Base-by-base conservation (phyloP, 2,888 invertebrate species). In the Strigamia crassipes region DNA sequence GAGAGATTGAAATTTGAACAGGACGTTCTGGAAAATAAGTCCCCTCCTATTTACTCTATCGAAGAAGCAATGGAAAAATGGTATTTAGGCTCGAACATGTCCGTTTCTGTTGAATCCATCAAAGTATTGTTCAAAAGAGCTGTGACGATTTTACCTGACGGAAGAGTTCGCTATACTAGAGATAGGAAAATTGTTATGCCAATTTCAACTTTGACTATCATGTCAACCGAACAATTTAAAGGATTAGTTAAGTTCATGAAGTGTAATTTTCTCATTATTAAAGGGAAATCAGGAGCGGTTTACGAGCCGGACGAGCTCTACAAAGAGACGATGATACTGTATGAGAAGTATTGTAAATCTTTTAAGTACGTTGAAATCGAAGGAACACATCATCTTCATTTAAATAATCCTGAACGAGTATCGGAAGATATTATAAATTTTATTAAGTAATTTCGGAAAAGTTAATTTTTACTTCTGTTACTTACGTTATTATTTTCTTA, bases 21-120 rank as follows among this genome's bases (percentile, higher is more conserved):
- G 12, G 61, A 66, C 12, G 51, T 18, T 51, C 51, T 9, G 12
- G 46, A 13, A 46, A 46, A 46, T 12, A 46, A 18, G 15, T 18
- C 41, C 4, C 3, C 46, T 9, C 79, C 79, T 21, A 18, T 21
- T 27, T 79, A 79, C 42, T 21, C 79, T 4, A 27, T 79, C 18
- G 90, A 92, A 0, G 93, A 93, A 85, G 94, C 94, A 93, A 89
- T 94, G 1, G 90, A 92, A 83, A 90, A 94, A 18, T 93, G 94
- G 0, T 86, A 91, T 78, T 90, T 92, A 82, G 95, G 94, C 0
- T 81, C 82, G 34, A 81, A 83, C 21, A 66, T 81, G 61, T 81
- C 82, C 56, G 77, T 84, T 9, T 84, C 83, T 6, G 15, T 56
- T 31, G 84, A 85, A 78, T 81, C 83, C n/a, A 83, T 84, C 5